A percentile compares a stretch with the other conserved stretches of the same genome.
Evolutionary conservation across 2,797 vertebrate genomes (phyloP).

Genomic region (Gallinago solitaria): DNA sequence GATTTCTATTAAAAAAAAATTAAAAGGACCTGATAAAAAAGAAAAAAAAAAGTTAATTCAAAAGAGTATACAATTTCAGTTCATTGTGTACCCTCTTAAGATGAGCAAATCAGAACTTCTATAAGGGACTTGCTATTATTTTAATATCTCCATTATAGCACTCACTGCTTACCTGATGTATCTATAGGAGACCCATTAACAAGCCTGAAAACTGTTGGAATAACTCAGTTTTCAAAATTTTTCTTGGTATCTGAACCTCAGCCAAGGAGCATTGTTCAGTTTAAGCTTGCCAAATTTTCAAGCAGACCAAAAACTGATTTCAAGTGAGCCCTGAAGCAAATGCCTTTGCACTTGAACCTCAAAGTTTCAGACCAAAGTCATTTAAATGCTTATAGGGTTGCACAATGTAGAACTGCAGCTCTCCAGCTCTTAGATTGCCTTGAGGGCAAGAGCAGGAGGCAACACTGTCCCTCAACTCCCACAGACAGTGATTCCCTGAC

Average conservation of each 20-base stretch:
- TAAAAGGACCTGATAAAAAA: background rate
- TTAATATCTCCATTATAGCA: background rate
- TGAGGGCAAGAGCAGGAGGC: background rate
- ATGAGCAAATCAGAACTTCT: background rate
- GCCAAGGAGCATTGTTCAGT: background rate
- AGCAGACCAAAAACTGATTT: background rate
- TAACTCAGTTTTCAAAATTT: background rate
- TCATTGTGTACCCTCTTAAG: background rate
- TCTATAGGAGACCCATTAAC: background rate
- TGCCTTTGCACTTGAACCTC: background rate
- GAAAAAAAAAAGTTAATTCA: background rate
- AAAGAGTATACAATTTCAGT: background rate
- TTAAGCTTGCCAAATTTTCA: background rate
- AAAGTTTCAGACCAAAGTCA: background rate
- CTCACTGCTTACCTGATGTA: background rate
- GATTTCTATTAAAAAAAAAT: background rate
- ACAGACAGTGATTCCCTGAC: background rate
- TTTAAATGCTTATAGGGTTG: background rate
- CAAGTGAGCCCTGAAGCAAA: background rate
- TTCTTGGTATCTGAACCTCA: background rate
- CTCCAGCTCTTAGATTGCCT: background rate
- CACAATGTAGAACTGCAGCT: background rate
- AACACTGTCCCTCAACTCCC: background rate
- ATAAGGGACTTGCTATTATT: background rate
- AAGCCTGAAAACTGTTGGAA: background rate